Evolutionary conservation across 1,140 invertebrate genomes (phyloP).

Genomic region (Aphelinus certus): DNA sequence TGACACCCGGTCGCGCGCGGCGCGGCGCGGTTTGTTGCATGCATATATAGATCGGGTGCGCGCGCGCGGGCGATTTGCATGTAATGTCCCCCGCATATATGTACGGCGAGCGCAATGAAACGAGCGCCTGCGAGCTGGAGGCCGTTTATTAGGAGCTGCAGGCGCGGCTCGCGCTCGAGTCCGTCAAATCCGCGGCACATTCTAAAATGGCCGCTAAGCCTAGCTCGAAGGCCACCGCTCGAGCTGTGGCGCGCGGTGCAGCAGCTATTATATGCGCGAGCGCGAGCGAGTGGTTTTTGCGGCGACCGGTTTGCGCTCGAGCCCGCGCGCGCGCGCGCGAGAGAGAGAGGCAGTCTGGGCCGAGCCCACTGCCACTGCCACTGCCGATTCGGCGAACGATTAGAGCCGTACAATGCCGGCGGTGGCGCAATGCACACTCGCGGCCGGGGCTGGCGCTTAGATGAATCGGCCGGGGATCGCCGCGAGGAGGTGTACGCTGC

Average conservation of each 20-base stretch:
- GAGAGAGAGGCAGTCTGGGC: constrained; percentile 2
- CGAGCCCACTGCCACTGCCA: constrained; percentile 39
- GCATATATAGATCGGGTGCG: background rate
- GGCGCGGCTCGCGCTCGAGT: constrained; percentile 5
- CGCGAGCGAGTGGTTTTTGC: constrained; percentile 5
- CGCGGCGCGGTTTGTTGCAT: background rate
- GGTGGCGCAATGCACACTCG: background rate
- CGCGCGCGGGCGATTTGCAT: background rate
- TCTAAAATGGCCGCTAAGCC: constrained; percentile 36
- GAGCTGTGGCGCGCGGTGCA: no score
- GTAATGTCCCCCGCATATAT: background rate
- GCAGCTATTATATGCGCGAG: no score
- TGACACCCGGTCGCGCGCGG: background rate
- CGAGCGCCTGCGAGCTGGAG: constrained; percentile 5
- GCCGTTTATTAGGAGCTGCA: constrained; percentile 22
- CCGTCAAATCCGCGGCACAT: constrained; percentile 27
- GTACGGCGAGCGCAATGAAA: no score
- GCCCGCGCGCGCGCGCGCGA: background rate
- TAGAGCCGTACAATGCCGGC: background rate
- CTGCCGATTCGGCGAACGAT: constrained; percentile 30
- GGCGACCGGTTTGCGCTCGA: constrained; percentile 23
- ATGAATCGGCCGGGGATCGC: no score
- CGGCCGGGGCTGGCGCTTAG: background rate
- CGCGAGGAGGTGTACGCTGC: no score
- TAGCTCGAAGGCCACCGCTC: background rate